Base-by-base conservation (phyloP, 1,140 invertebrate species). In the Armadillidium nasatum region DNA sequence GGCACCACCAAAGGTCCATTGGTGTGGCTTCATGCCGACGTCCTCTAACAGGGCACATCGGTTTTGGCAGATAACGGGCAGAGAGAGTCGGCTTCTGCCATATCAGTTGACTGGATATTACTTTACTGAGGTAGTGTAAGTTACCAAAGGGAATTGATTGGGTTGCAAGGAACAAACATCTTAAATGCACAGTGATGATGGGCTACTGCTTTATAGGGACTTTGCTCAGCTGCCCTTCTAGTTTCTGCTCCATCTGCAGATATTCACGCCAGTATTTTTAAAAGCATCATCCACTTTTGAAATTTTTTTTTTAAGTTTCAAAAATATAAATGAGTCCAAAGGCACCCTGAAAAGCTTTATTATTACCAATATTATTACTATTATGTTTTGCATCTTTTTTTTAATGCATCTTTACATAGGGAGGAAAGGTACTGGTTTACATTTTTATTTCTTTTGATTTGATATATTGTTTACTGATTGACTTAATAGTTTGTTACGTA, bases 21-120 rank as follows among this genome's bases (percentile, higher is more conserved):
- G 44, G 33, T 13, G 11, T 15, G 11, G 44, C 11, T 15, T 71
- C n/a, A 45, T 45, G 44, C 44, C 70, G 46, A 73, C 77, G 72
- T 70, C 77, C 74, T 78, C 77, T 78, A 78, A 78, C 77, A 78
- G 77, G 77, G 77, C 77, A 75, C 77, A 78, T 71, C 73, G 77
- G 77, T 78, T 78, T 78, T 69, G 77, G 73, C 77, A 78, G 77
- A 78, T 78, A 73, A 78, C 77, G 77, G 77, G 77, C 73, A 68
- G 77, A 78, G 77, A 78, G 74, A 78, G 73, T 72, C 77, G 77
- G 70, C 77, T 78, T 67, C 77, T 78, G 77, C 73, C 73, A 71
- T 78, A 70, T 69, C 74, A 78, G 74, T 74, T 72, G 74, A 78
- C 77, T 72, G 74, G 74, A 72, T 78, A 75, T 73, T 70, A 46